phyloP scores from a whole-genome alignment of 2,888 invertebrate genomes.

The Caenorhabditis sp. region DNA sequence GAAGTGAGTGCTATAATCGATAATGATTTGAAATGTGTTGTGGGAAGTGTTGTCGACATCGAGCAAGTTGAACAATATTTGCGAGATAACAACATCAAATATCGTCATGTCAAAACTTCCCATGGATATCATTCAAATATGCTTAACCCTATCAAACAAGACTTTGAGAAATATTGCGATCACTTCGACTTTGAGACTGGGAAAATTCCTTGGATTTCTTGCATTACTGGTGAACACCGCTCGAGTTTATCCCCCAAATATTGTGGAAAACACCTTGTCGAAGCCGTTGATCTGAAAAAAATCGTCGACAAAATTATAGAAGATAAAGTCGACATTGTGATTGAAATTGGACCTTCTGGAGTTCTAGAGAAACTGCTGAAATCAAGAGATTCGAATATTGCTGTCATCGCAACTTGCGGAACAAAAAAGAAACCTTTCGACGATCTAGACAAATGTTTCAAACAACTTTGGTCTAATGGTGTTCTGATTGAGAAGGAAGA shows the following conservation, averaged over 20 bases:
- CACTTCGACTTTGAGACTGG: conserved; percentile 8
- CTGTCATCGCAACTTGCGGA: conserved; percentile 39
- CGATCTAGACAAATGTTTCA: conserved; percentile 35
- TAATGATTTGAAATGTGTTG: conserved; percentile 36
- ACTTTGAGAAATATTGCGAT: conserved; percentile 32
- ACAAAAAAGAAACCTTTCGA: conserved; percentile 27
- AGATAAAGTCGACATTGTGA: conserved; percentile 36
- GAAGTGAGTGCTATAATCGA: conserved; percentile 56
- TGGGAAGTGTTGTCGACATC: conserved; percentile 34
- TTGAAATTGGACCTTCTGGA: conserved; percentile 66
- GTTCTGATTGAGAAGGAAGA: conserved; percentile 28
- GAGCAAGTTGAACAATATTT: conserved; percentile 15
- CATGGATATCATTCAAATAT: conserved; percentile 64
- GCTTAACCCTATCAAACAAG: conserved; percentile 45
- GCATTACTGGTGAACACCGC: conserved; percentile 49
- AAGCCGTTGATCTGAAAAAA: conserved; percentile 54
- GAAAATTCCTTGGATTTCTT: conserved; percentile 53
- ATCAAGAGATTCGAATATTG: conserved; percentile 24
- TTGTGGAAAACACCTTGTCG: conserved; percentile 48
- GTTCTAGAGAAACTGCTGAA: conserved; percentile 49
- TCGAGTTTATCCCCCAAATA: conserved; percentile 35
- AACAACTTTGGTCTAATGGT: conserved; percentile 47
- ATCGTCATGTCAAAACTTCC: conserved; percentile 47
- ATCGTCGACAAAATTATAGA: conserved; percentile 39
- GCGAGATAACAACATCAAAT: conserved; percentile 13